Evolutionary conservation across 2,113 vertebrate species (phyloP), one percentile per base, ranked within the genome.

Genomic region (Petromus typicus): DNA sequence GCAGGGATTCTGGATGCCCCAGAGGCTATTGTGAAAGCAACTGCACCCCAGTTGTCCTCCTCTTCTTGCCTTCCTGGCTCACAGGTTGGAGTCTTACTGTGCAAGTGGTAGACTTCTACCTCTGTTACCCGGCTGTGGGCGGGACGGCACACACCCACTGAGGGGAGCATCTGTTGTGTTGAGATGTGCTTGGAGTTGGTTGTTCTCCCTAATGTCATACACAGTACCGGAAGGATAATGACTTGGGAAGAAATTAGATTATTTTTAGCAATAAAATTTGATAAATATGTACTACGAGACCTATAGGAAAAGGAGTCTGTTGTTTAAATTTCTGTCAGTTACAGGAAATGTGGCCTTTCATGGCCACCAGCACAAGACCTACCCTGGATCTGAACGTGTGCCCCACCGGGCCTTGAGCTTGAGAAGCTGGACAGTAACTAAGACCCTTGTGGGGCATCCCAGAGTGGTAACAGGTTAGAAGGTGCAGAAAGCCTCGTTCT

Each of bases 201-300:
- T 61, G 13, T 56, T 20, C 30, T 7, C 2, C 18, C 12, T 16
- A 23, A 93, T 48, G 73, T 85, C 43, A 40, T 30, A 34, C 30
- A 54, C 1, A 40, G 75, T 59, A 61, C 10, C 45, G 30, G 61
- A 54, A 86, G 18, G 51, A 59, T 88, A 85, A 57, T 78, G 73
- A 30, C 34, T 56, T 13, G 27, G 14, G 40, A 79, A 25, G 61
- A 83, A 93, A 37, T 78, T 48, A 76, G 14, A 27, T 73, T 37
- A 88, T 89, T 93, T 56, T 81, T 51, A 56, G 59, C 48, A 84
- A 80, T 25, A 82, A 88, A 87, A 61, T 54, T 51, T 88, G 86
- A 56, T 90, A 51, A 20, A 10, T 73, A 79, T 25, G 30, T 32
- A 83, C 13, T 23, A 45, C 57, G 4, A 40, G 43, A 83, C 16